These are phyloP conservation scores for Rostratula benghalensis DNA, from an alignment of 2,113 vertebrate genomes.

Conservation along the genomic window DNA sequence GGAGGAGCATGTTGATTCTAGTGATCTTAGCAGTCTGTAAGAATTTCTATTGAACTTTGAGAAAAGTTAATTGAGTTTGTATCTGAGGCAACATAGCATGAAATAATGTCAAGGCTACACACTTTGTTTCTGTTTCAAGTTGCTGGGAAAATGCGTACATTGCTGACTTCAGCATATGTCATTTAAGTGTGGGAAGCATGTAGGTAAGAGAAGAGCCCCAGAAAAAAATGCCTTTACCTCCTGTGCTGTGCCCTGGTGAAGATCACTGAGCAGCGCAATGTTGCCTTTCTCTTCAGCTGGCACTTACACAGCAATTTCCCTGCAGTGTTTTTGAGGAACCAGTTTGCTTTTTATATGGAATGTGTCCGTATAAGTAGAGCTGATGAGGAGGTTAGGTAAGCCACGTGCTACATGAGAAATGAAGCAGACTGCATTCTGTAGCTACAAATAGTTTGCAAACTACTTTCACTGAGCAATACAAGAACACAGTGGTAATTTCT, in stretches of 20 bases:
- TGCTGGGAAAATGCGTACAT: slow-evolving; percentile 47
- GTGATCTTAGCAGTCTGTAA: neutral
- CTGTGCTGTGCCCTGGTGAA: neutral
- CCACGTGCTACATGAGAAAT: neutral
- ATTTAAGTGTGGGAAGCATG: slow-evolving; percentile 63
- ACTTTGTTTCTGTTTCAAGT: slow-evolving; percentile 42
- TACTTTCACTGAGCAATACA: neutral
- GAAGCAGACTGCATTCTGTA: neutral
- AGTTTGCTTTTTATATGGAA: neutral
- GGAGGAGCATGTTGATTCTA: neutral
- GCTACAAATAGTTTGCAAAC: neutral
- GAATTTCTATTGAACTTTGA: neutral
- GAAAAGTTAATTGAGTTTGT: slow-evolving; percentile 62
- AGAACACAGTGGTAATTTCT: neutral
- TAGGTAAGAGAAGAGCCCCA: slow-evolving; percentile 67
- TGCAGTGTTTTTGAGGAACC: neutral
- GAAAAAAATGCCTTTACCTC: neutral
- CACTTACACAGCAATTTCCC: neutral
- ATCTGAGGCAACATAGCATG: slow-evolving; percentile 52
- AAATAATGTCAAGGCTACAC: slow-evolving; percentile 44
- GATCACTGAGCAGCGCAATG: neutral
- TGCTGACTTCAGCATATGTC: slow-evolving; percentile 66
- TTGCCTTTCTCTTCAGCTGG: neutral
- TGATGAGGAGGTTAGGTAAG: neutral
- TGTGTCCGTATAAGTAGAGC: neutral